Conservation (phyloP, 2,797 vertebrate genomes). For the Margarornis squamiger region DNA sequence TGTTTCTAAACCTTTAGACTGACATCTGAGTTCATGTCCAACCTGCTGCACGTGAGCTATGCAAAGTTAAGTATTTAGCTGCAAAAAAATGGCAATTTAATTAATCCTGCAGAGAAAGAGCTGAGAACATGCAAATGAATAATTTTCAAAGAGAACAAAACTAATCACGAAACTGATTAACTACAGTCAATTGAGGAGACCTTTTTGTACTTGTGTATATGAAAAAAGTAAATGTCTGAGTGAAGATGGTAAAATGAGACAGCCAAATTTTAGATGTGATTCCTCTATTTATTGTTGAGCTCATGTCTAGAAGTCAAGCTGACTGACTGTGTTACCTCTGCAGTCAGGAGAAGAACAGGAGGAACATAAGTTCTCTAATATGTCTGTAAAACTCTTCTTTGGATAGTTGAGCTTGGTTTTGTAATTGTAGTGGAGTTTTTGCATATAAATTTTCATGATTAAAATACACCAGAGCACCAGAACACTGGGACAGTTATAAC, state of each 20-base stretch:
- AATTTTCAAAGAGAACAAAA: not conserved
- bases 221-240: not conserved
- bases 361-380: not conserved
- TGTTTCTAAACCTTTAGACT: not conserved
- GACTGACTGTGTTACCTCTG: not conserved
- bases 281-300: not conserved
- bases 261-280: not conserved
- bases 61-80: not conserved
- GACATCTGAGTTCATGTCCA: not conserved
- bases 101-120: not conserved
- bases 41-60: not conserved
- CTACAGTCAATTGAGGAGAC: not conserved
- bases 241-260: not conserved
- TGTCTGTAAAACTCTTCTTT: not conserved
- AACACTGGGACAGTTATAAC: not conserved
- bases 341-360: not conserved
- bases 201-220: not conserved
- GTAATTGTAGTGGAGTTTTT: fast-evolving
- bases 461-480: not conserved
- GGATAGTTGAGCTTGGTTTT: not conserved
- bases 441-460: not conserved
- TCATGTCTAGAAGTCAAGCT: not conserved
- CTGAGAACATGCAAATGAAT: not conserved
- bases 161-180: not conserved
- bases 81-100: not conserved